Evolutionary conservation across 2,797 vertebrate species (phyloP).

Genomic region (Odontamblyopus lacepedii): DNA sequence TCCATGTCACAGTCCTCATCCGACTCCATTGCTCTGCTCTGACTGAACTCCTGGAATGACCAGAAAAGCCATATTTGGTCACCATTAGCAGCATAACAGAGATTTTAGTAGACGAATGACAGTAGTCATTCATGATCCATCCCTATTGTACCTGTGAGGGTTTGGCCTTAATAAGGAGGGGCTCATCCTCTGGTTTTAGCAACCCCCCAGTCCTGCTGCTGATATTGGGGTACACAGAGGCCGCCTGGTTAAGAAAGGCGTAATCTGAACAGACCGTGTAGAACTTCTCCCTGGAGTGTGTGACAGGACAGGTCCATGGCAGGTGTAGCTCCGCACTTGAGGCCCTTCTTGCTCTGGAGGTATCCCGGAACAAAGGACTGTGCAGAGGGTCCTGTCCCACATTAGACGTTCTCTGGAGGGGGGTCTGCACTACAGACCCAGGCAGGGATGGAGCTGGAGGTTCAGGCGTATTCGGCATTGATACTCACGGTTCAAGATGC

Average conservation of each 20-base stretch:
- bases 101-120: too few species aligned
- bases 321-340: conserved; percentile 86
- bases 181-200: conserved; percentile 70
- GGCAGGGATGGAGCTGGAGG: conserved; percentile 81
- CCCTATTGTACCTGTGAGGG: conserved; percentile 44
- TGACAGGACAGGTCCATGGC: conserved; percentile 94
- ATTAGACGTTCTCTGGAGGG: conserved; percentile 57
- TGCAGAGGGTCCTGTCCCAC: conserved; percentile 65
- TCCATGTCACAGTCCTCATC: conserved; percentile 84
- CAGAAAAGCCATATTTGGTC: background rate
- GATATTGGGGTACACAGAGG: conserved; percentile 80
- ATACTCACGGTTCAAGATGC: conserved; percentile 27
- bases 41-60: conserved; percentile 55
- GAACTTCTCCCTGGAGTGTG: conserved; percentile 95
- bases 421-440: conserved; percentile 69
- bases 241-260: conserved; percentile 94
- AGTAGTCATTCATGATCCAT: background rate
- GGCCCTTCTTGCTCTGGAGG: conserved; percentile 74
- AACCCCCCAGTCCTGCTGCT: conserved; percentile 69
- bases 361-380: conserved; percentile 76
- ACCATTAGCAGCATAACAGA: background rate
- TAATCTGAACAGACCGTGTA: conserved; percentile 98
- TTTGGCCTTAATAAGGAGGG: conserved; percentile 72
- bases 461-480: conserved; percentile 93
- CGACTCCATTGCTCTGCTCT: conserved; percentile 68